Conservation (phyloP, 2,113 vertebrate genomes). For the Neogobius melanostomus region DNA sequence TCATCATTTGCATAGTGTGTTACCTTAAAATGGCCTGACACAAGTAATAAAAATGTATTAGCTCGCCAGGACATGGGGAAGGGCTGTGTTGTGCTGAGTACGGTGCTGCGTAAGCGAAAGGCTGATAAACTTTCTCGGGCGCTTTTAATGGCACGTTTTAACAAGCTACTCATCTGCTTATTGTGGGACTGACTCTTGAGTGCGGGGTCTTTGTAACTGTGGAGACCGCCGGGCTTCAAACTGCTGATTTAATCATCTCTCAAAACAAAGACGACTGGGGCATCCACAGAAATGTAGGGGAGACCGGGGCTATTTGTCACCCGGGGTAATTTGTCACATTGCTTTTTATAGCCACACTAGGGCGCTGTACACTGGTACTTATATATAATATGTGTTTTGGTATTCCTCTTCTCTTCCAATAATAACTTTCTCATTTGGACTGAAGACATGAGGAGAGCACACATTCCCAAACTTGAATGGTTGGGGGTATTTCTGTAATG, state of each 20-base stretch:
- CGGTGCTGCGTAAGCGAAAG: slow-evolving; percentile 69
- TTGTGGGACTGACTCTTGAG: slow-evolving; percentile 50
- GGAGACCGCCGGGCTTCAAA: not conserved
- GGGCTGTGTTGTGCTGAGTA: slow-evolving; percentile 67
- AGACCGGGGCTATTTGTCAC: no score
- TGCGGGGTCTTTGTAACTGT: slow-evolving; percentile 20
- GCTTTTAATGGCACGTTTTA: slow-evolving; percentile 56
- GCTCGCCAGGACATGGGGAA: slow-evolving; percentile 50
- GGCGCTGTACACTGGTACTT: no score
- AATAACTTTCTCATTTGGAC: no score
- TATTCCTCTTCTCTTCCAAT: no score
- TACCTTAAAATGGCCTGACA: slow-evolving; percentile 67
- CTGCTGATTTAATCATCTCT: not conserved
- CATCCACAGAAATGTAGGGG: no score
- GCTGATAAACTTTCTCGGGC: slow-evolving; percentile 52
- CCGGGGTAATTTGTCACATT: no score
- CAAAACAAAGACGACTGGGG: no score
- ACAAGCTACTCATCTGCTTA: slow-evolving; percentile 54
- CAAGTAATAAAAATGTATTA: slow-evolving; percentile 74
- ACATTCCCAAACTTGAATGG: no score
- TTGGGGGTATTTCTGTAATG: no score
- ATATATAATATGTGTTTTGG: no score
- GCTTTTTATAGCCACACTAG: no score
- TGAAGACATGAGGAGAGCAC: no score
- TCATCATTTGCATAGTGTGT: slow-evolving; percentile 71